Evolutionary conservation across 2,113 vertebrate genomes (phyloP).

Genomic region (Theristicus caerulescens): DNA sequence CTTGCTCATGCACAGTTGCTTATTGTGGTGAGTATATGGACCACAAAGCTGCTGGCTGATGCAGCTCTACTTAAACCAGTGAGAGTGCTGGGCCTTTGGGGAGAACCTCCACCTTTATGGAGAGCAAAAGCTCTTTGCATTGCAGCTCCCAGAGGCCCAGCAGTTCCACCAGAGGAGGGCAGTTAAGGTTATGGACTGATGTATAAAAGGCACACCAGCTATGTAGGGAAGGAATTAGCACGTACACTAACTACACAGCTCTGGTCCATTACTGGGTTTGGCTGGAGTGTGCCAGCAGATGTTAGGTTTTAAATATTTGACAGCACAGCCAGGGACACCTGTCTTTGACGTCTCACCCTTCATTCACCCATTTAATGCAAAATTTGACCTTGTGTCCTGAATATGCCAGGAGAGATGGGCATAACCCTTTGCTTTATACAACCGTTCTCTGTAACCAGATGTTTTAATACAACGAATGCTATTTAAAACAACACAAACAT

Average conservation of each 20-base stretch:
- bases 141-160: not conserved
- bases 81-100: not conserved
- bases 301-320: conserved; percentile 54
- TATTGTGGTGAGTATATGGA: not conserved
- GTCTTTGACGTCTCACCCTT: conserved; percentile 37
- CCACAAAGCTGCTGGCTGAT: not conserved
- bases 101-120: not conserved
- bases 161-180: not conserved
- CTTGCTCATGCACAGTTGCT: not conserved
- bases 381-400: conserved; percentile 33
- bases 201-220: not conserved
- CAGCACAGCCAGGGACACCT: conserved; percentile 52
- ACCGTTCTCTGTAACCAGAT: not conserved
- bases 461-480: conserved; percentile 16
- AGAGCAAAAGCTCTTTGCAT: not conserved
- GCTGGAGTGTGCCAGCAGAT: conserved; percentile 33
- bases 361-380: conserved; percentile 51
- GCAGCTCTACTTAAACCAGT: not conserved
- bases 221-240: not conserved
- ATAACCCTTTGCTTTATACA: conserved; percentile 13
- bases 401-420: not conserved
- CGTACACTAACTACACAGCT: not conserved
- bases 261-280: not conserved
- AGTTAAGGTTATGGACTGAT: not conserved
- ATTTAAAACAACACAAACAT: conserved; percentile 50